A percentile compares a stretch with the other conserved stretches of the same genome.
phyloP scores from a whole-genome alignment of 2,797 vertebrate genomes.

The Aulostomus chinensis region DNA sequence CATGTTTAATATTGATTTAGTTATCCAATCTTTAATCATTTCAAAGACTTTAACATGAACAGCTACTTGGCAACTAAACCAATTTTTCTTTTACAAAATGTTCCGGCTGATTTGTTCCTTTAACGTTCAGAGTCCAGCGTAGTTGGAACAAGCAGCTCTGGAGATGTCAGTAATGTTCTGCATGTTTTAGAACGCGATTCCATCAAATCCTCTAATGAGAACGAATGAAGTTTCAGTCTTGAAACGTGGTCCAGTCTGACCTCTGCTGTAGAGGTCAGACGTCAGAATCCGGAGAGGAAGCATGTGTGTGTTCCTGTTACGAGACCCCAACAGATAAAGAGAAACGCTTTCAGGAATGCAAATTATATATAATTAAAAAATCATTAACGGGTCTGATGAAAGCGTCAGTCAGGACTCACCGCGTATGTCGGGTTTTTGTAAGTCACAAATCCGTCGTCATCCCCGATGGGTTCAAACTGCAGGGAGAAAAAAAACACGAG shows the following conservation, averaged over 20 bases:
- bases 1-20: too few relatives aligned
- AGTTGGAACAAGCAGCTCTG: background rate
- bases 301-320: slow-evolving; percentile 32
- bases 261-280: slow-evolving; percentile 13
- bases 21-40: too few relatives aligned
- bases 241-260: slow-evolving; percentile 3
- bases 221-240: slow-evolving; percentile 4
- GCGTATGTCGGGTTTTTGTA: slow-evolving; percentile 59
- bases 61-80: slow-evolving; percentile 9
- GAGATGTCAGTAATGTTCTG: background rate
- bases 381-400: too few relatives aligned
- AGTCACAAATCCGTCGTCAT: slow-evolving; percentile 17
- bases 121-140: too few relatives aligned
- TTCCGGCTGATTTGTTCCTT: slow-evolving; percentile 29
- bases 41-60: too few relatives aligned
- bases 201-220: slow-evolving; percentile 1
- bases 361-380: too few relatives aligned
- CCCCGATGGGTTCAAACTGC: slow-evolving; percentile 16
- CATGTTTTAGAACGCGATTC: background rate
- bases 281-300: slow-evolving; percentile 28
- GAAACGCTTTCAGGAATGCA: too few relatives aligned
- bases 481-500: background rate
- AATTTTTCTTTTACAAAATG: slow-evolving; percentile 15
- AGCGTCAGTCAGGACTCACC: slow-evolving; percentile 40
- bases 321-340: slow-evolving; percentile 1